Conservation (phyloP, 2,113 vertebrate genomes). For the Pycnonotus jocosus region DNA sequence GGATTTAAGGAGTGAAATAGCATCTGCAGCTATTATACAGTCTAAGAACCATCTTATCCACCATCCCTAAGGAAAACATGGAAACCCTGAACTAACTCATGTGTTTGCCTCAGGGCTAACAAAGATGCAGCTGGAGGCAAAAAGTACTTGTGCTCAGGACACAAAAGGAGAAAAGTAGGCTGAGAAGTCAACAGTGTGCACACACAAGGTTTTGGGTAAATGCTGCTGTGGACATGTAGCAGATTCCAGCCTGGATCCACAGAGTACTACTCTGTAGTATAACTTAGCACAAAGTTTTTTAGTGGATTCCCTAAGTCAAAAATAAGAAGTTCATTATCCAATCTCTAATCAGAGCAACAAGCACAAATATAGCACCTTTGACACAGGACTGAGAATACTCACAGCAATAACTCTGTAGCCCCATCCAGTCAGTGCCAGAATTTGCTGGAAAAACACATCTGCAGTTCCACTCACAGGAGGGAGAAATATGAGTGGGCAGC, state of each 20-base stretch:
- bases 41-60: neutral
- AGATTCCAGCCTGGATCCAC: neutral
- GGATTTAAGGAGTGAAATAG: neutral
- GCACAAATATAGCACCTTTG: neutral
- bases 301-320: neutral
- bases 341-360: neutral
- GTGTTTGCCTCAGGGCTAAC: neutral
- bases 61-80: neutral
- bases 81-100: neutral
- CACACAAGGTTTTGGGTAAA: neutral
- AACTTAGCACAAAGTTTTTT: fast-evolving
- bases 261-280: neutral
- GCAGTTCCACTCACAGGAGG: conserved; percentile 96
- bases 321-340: neutral
- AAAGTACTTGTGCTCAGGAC: neutral
- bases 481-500: conserved; percentile 95
- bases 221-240: fast-evolving
- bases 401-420: conserved; percentile 97
- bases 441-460: conserved; percentile 96
- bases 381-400: conserved; percentile 58
- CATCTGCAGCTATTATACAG: neutral
- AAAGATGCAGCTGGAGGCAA: neutral
- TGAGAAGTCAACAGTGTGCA: neutral
- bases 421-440: conserved; percentile 92
- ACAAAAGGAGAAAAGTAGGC: neutral